These are phyloP conservation scores for Hyposoter dolosus DNA, from an alignment of 2,888 invertebrate genomes.

Conservation along the genomic window DNA sequence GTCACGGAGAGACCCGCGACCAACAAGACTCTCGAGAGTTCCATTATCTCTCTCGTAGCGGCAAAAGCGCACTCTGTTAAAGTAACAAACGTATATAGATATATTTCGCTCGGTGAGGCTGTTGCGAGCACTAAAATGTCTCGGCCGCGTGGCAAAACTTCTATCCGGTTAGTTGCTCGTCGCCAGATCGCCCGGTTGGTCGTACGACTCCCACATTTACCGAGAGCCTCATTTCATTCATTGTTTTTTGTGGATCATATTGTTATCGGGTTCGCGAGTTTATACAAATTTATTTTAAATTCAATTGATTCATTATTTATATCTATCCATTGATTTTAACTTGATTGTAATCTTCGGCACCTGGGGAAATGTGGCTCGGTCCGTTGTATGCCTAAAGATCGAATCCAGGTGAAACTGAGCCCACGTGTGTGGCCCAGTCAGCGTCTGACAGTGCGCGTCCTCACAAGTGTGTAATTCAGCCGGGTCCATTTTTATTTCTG, in stretches of 20 bases:
- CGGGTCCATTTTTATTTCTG: not conserved
- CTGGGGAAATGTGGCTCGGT: not conserved
- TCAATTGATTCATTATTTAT: not conserved
- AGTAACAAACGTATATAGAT: conserved; percentile 33
- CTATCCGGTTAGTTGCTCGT: conserved; percentile 66
- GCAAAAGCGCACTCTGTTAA: conserved; percentile 34
- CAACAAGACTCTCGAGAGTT: conserved; percentile 23
- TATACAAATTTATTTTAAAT: not conserved
- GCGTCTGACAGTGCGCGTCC: conserved; percentile 53
- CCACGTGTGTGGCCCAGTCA: conserved; percentile 41
- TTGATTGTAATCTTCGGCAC: not conserved
- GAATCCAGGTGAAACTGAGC: conserved; percentile 13
- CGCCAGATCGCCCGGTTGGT: conserved; percentile 65
- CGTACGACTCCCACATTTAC: conserved; percentile 48
- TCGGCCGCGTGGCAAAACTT: conserved; percentile 67
- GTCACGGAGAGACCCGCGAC: not conserved
- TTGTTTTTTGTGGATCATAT: not conserved
- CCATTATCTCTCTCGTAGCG: conserved; percentile 44
- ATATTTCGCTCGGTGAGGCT: conserved; percentile 28
- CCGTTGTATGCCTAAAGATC: not conserved
- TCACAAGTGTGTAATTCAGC: conserved; percentile 37
- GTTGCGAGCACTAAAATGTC: conserved; percentile 52
- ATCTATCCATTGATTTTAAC: not conserved
- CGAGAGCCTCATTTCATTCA: conserved; percentile 12
- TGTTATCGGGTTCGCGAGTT: conserved; percentile 7